Evolutionary conservation across 1,140 invertebrate species (phyloP), one percentile per base, ranked within the genome.

Genomic region (Oncopodura yosiiana): DNA sequence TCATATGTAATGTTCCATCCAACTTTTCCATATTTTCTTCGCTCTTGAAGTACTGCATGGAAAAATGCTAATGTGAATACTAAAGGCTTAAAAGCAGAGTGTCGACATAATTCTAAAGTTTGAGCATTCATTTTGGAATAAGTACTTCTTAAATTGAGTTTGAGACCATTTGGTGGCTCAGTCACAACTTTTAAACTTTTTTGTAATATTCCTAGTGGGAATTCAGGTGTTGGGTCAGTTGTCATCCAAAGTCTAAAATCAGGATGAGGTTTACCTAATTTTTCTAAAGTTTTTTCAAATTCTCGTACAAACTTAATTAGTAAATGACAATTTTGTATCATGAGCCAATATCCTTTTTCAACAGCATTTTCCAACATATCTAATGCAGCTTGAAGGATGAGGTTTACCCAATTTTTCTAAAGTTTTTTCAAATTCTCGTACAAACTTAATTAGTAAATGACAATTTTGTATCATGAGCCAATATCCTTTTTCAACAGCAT

Each of bases 1-100:
- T 94, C 88, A 67, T 93, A 94, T 37, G 76, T 77, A 53, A 93
- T 87, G 66, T 94, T 94, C 89, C 89, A 93, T 2, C 89, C 89
- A 50, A 92, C 85, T 73, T 93, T 93, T 63, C 84, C 86, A 67
- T 92, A 94, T 69, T 90, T 92, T 63, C 86, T 78, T 39, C 89
- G 78, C 69, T 93, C 89, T 73, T 86, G 84, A 12, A 93, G 81
- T 2, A 92, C 87, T 23, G 86, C 87, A 68, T 93, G 88, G 71
- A 92, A 93, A 72, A 92, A 93, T 1, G 85, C 84, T 6, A 93
- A 70, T 1, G 88, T 85, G 66, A 87, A 92, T 32, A 92, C 74
- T 1, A 93, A 70, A 26, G 85, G 74, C 62, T 83, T 82, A 69
- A 83, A 92, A 14, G 77, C 73, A 1, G 75, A 70, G 71, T 93